Conservation (phyloP, 2,888 invertebrate genomes). For the Eupeodes latifasciatus region DNA sequence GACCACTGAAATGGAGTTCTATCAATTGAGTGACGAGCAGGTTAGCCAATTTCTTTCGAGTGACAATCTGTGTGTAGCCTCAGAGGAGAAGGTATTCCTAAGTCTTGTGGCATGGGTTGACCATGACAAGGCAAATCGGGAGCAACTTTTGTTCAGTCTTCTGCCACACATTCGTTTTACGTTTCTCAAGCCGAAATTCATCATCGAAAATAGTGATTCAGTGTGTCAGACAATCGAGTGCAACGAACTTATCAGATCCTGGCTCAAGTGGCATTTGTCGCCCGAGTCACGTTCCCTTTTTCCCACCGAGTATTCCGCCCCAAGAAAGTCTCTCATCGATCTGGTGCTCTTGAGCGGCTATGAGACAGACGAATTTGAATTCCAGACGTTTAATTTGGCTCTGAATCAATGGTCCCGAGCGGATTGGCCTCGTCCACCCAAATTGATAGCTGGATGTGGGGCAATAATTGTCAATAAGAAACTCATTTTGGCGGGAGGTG, state of each 20-base stretch:
- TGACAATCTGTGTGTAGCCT: conserved; percentile 24
- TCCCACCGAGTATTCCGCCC: not conserved
- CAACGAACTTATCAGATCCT: conserved; percentile 31
- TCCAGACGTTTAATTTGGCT: conserved; percentile 23
- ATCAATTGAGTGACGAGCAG: conserved; percentile 24
- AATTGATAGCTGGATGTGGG: conserved; percentile 13
- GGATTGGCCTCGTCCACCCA: conserved; percentile 20
- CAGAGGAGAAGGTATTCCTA: conserved; percentile 24
- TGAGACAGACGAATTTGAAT: conserved; percentile 7
- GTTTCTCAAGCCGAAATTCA: conserved; percentile 36
- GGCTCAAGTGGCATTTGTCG: conserved; percentile 51
- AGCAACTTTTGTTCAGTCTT: conserved; percentile 13
- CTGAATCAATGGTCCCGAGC: conserved; percentile 27
- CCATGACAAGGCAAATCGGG: conserved; percentile 36
- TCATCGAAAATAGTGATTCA: conserved; percentile 30
- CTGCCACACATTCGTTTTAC: conserved; percentile 42
- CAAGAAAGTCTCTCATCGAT: not conserved
- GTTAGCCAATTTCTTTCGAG: conserved; percentile 36
- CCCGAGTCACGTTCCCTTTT: conserved; percentile 23
- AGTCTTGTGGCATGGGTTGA: conserved; percentile 46
- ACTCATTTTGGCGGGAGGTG: conserved; percentile 43
- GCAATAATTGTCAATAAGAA: conserved; percentile 28
- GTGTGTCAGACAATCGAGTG: conserved; percentile 31
- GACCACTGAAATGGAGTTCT: conserved; percentile 32
- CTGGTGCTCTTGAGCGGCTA: conserved; percentile 30